Conservation (phyloP, 2,888 invertebrate species). For the Anagyrus pseudococci region DNA sequence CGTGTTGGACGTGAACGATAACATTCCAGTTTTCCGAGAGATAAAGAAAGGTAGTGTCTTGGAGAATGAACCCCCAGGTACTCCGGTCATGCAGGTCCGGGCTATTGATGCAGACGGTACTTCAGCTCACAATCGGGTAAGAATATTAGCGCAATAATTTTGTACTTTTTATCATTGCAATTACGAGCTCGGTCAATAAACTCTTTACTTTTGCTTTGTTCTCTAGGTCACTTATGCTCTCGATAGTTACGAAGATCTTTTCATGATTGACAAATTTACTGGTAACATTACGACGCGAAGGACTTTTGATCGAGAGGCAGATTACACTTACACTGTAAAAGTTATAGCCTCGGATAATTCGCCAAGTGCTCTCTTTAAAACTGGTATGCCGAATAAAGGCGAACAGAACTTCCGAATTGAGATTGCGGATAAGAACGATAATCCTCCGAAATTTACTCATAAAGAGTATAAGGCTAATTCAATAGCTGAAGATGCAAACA, state of each 20-base stretch:
- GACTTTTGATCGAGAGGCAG: constrained; percentile 85
- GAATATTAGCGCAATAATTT: background rate
- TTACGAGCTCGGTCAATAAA: background rate
- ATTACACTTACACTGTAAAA: constrained; percentile 86
- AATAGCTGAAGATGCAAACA: constrained; percentile 84
- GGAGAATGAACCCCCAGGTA: constrained; percentile 84
- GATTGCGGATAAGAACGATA: constrained; percentile 96
- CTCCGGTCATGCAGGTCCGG: constrained; percentile 85
- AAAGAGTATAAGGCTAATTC: constrained; percentile 75
- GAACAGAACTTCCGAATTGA: constrained; percentile 87
- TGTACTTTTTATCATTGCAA: background rate
- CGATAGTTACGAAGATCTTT: constrained; percentile 72
- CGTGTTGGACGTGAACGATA: constrained; percentile 89
- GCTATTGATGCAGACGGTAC: constrained; percentile 90
- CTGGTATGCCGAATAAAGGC: constrained; percentile 75
- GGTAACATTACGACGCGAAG: constrained; percentile 86
- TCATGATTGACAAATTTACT: constrained; percentile 82
- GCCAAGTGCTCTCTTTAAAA: constrained; percentile 75
- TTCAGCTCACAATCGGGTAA: constrained; percentile 76
- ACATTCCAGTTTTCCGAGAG: constrained; percentile 85
- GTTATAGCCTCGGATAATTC: constrained; percentile 91
- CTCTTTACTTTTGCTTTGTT: background rate
- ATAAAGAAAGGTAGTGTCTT: constrained; percentile 81
- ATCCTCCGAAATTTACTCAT: constrained; percentile 87
- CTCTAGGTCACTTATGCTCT: constrained; percentile 75